Evolutionary conservation across 2,888 invertebrate species (phyloP).

Genomic region (Lithophane leautieri): DNA sequence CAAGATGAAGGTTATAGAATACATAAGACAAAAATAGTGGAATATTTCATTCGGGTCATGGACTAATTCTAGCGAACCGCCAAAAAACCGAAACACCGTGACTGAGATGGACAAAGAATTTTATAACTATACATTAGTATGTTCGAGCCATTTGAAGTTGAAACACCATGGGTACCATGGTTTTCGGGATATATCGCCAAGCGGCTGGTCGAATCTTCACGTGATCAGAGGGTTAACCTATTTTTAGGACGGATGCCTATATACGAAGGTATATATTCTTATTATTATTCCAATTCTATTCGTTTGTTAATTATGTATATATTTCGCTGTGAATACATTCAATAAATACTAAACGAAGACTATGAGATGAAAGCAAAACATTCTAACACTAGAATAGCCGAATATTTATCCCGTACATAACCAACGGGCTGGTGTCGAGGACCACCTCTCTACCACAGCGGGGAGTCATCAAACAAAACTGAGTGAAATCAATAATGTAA

Average conservation of each 20-base stretch:
- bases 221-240: no score
- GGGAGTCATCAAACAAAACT: conserved; percentile 83
- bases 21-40: background rate
- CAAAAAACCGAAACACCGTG: background rate
- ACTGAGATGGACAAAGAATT: background rate
- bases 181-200: no score
- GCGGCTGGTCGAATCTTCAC: no score
- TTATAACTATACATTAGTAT: no score
- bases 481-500: conserved; percentile 88
- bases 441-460: conserved; percentile 74
- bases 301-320: no score
- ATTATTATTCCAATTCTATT: no score
- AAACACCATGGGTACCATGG: no score
- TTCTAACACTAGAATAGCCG: background rate
- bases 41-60: background rate
- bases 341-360: no score
- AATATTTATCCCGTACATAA: conserved; percentile 29
- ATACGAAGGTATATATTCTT: no score
- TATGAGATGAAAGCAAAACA: background rate
- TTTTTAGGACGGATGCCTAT: no score
- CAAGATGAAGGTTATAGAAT: background rate
- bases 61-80: conserved; percentile 1
- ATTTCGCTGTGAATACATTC: no score
- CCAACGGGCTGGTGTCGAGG: conserved; percentile 58
- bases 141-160: no score